phyloP scores from a whole-genome alignment of 1,140 invertebrate species.

The Asbolus verrucosus region DNA sequence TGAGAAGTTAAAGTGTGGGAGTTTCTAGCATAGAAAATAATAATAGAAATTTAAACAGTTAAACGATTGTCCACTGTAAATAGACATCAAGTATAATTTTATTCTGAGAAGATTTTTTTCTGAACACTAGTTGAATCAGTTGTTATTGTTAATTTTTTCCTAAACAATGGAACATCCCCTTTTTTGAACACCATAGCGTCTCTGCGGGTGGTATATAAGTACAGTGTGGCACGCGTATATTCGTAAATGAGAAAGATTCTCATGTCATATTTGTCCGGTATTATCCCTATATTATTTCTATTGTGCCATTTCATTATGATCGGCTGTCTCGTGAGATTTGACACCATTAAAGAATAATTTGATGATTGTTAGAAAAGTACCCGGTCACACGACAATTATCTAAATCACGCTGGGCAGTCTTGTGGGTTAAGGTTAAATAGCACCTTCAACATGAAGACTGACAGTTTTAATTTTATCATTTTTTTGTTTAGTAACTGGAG shows the following conservation, averaged over 20 bases:
- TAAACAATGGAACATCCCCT: conserved; percentile 22
- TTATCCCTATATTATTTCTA: conserved; percentile 7
- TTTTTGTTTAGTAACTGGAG: no score
- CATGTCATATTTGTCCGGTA: conserved; percentile 32
- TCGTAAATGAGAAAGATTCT: conserved; percentile 42
- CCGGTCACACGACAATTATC: conserved; percentile 3
- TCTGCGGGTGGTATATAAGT: conserved; percentile 18
- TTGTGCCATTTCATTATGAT: conserved; percentile 6
- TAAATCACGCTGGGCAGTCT: neutral
- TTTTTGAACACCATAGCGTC: conserved; percentile 20
- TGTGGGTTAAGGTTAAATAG: no score
- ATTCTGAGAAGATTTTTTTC: conserved; percentile 29
- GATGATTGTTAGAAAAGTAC: neutral
- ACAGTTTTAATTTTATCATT: no score
- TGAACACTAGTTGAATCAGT: conserved; percentile 10
- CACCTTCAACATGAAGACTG: no score
- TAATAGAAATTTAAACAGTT: conserved; percentile 32
- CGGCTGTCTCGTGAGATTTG: conserved; percentile 25
- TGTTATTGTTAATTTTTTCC: conserved; percentile 16
- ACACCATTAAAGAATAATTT: conserved; percentile 19
- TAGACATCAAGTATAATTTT: conserved; percentile 25
- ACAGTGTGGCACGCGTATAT: conserved; percentile 21
- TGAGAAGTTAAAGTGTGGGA: conserved; percentile 24
- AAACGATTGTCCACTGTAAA: conserved; percentile 29
- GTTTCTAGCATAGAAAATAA: conserved; percentile 20